Evolutionary conservation across 2,113 vertebrate genomes (phyloP), one percentile per base, ranked within the genome.

Genomic region (Oplegnathus fasciatus): DNA sequence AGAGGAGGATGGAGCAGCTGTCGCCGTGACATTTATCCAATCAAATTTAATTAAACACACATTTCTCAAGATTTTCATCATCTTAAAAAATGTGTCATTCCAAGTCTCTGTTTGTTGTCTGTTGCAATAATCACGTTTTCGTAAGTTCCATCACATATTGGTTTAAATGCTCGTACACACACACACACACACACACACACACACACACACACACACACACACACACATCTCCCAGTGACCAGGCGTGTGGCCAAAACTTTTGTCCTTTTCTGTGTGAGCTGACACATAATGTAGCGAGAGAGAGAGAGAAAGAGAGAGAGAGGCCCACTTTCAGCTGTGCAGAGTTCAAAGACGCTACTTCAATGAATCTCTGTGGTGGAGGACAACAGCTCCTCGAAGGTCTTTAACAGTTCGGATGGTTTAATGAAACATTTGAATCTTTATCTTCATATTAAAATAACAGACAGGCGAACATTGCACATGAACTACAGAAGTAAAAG

Each of bases 241-340:
- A 90, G 86, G 90, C 81, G 81, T 74, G 62, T 88, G 81, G 90
- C 91, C 92, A 94, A 78, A 93, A 86, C 86, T 52, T 94, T 91
- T 91, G 88, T 89, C 87, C 84, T 94, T 88, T 94, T 92, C 94
- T 93, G 65, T 89, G 80, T 88, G 58, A 91, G 77, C 87, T 67
- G 86, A 88, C 86, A 86, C 61, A 88, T 82, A 83, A 83, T 75
- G 55, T 60, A 57, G 64, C 71, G 77, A 62, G 55, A 46, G 85
- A 73, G 64, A 69, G 44, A 68, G 71, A 44, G 68, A 72, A 80
- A 71, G 52, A 72, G 74, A 67, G 42, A 76, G 73, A 50, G 67
- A 70, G 78, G 61, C 80, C 82, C 54, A 61, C 72, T 75, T 81
- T 86, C 46, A 78, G 62, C 82, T 79, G 72, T 72, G 74, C 75